Base-by-base conservation (phyloP, 1,140 invertebrate species). In the Lordiphosa stackelbergi region DNA sequence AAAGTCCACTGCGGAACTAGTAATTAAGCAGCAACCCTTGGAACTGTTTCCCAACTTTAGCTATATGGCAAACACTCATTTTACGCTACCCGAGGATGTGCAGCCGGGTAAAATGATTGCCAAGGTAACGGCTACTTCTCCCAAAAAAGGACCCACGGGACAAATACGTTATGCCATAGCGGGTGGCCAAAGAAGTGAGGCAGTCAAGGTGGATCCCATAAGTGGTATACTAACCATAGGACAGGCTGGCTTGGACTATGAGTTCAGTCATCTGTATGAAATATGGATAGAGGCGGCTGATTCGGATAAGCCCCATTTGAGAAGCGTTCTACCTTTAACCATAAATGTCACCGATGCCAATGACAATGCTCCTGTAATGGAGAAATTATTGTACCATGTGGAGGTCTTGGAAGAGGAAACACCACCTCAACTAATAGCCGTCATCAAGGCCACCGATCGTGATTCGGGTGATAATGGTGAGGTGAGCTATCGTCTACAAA, bases 241-340 rank as follows among this genome's bases (percentile, higher is more conserved):
- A 2, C 91, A 92, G 5, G 91, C 91, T 73, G 93, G 93, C 1
- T 90, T 99, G 47, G 97, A 99, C 88, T 97, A 95, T 78, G 97
- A 98, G 90, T 93, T 93, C 1, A 91, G 93, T 57, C 91, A 93
- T 11, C 88, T 92, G 11, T 97, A 97, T 87, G 93, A 96, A 88
- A 92, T 98, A 19, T 98, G 96, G 97, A 91, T 98, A 45, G 95
- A 97, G 90, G 96, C 97, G 0, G 89, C 92, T 48, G 96, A 98
- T 88, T 93, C 93, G 0, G 95, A 96, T 81, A 91, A 91, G 42
- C 95, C 95, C 4, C 91, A 94, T 1, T 86, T 97, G 11, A 90
- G 94, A 53, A 95, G 92, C 46, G 94, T 94, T 9, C 90, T 93
- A 56, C 91, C 94, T 71, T 85, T 98, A 4, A 89, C 93, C 38